Base-by-base conservation (phyloP, 2,888 invertebrate species). In the Ophioninae sp. region DNA sequence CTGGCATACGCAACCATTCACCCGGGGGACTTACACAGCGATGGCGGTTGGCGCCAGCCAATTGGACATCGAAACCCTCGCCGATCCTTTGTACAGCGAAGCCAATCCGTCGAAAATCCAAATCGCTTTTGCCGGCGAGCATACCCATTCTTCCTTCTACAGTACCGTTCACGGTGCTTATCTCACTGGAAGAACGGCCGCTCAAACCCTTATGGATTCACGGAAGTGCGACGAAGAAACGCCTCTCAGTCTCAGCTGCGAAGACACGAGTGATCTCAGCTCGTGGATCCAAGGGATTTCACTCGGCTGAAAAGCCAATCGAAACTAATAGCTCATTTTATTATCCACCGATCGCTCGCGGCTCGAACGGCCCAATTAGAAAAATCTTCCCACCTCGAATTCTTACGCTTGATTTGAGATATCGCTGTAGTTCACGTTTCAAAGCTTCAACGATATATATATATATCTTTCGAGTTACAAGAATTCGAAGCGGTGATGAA, bases 91-190 rank as follows among this genome's bases (percentile, higher is more conserved):
- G 76, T 96, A 95, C 91, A 94, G 95, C 85, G 95, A 95, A 91
- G 95, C 96, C 86, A 95, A 95, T 90, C 95, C 96, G 90, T 94
- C 94, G 88, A 96, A 96, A 94, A 96, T 96, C 91, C 90, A 90
- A 76, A 85, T 91, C 82, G 90, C 91, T 6, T 99, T 99, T 94
- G 98, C 98, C 89, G 99, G 99, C 83, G 99, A 99, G 94, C 98
- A 98, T 90, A 98, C 98, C 64, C 98, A 99, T 94, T 96, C 97
- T 91, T 97, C 95, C 92, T 98, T 98, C 93, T 99, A 98, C 93
- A 98, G 98, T 71, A 99, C 98, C 1, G 98, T 97, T 56, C 98
- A 99, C 92, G 99, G 99, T 69, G 99, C 99, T 58, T 97, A 97
- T 91, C 93, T 98, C 77, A 97, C 97, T 69, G 98, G 99, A 0